phyloP scores from a whole-genome alignment of 2,113 vertebrate species.

The Tetraodon nigroviridis region DNA sequence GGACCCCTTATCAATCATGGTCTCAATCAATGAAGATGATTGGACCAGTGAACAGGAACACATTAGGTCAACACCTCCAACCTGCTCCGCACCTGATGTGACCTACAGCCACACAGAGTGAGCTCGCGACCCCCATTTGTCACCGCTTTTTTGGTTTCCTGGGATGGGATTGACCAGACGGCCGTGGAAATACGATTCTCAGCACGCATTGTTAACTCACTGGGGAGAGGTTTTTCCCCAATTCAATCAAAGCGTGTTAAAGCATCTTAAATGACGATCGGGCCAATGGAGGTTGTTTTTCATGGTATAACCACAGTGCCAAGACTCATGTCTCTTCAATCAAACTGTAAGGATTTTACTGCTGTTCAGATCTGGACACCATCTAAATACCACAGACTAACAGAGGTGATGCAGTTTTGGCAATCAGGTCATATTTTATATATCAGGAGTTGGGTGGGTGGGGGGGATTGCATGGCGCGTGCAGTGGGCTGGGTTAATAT shows the following conservation, averaged over 20 bases:
- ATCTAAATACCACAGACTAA: constrained; percentile 25
- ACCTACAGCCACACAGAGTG: constrained; percentile 57
- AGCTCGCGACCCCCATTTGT: constrained; percentile 64
- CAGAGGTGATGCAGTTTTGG: constrained; percentile 23
- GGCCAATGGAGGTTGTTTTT: constrained; percentile 63
- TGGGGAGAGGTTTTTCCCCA: constrained; percentile 66
- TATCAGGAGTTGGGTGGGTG: constrained; percentile 14
- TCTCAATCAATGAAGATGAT: constrained; percentile 69
- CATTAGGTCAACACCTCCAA: constrained; percentile 69
- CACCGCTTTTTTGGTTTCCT: constrained; percentile 51
- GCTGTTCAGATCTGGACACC: constrained; percentile 53
- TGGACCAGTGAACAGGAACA: constrained; percentile 75
- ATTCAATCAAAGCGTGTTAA: constrained; percentile 72
- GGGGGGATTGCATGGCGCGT: constrained; percentile 28
- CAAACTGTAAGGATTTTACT: constrained; percentile 40
- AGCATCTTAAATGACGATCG: constrained; percentile 71
- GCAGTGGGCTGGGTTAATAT: constrained; percentile 53
- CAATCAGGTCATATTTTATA: constrained; percentile 46
- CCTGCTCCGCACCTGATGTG: constrained; percentile 58
- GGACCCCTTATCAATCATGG: constrained; percentile 70
- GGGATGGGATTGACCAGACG: constrained; percentile 64
- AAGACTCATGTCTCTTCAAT: constrained; percentile 36
- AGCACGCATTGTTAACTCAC: constrained; percentile 68
- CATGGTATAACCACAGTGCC: constrained; percentile 54
- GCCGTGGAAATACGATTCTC: constrained; percentile 67